phyloP scores from a whole-genome alignment of 2,113 vertebrate species.

The Scopus umbretta region DNA sequence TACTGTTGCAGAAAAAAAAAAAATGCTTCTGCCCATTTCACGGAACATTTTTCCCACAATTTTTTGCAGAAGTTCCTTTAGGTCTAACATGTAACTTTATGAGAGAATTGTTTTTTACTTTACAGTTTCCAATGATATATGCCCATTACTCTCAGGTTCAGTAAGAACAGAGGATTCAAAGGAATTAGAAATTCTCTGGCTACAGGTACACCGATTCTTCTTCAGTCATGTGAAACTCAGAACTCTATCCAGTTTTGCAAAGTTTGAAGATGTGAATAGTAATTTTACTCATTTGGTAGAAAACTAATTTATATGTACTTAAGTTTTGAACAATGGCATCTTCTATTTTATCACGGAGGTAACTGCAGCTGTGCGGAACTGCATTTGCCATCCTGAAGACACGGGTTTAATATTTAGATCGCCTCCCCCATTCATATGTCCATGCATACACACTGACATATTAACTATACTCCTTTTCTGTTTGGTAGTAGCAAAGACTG shows the following conservation, averaged over 20 bases:
- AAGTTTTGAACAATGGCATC: neutral
- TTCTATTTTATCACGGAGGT: neutral
- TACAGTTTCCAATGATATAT: neutral
- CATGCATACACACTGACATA: neutral
- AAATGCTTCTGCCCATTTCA: neutral
- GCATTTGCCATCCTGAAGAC: neutral
- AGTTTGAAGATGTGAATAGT: neutral
- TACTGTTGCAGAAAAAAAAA: neutral
- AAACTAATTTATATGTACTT: neutral
- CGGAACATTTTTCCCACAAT: neutral
- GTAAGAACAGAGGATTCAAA: neutral
- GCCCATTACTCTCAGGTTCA: neutral
- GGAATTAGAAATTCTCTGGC: neutral
- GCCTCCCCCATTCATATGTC: neutral
- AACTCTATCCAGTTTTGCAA: neutral
- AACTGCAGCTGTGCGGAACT: neutral
- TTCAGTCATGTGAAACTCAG: neutral
- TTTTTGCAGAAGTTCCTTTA: neutral
- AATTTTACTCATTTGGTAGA: neutral
- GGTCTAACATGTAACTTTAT: neutral
- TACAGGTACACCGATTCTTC: neutral
- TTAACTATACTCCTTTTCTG: neutral
- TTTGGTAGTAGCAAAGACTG: accelerated
- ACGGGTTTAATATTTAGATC: neutral
- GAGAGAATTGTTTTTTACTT: neutral